These are phyloP conservation scores for Antheraea mylitta DNA, from an alignment of 1,140 invertebrate species.

Conservation along the genomic window DNA sequence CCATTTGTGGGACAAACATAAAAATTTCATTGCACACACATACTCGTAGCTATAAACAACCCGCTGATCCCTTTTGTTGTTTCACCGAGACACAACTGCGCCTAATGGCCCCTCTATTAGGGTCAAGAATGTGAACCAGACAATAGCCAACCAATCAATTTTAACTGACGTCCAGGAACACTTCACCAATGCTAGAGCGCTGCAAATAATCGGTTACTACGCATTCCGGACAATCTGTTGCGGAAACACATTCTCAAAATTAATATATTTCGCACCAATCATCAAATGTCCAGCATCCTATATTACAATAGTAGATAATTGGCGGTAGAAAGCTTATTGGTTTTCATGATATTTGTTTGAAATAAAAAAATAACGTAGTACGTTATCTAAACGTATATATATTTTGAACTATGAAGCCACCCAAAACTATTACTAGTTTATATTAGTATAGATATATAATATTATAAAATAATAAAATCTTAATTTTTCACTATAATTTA, in stretches of 20 bases:
- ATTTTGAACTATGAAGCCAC: no score
- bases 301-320: no score
- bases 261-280: not conserved
- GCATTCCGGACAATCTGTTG: not conserved
- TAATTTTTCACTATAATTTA: no score
- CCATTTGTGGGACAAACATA: not conserved
- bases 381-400: no score
- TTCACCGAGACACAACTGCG: constrained; percentile 22
- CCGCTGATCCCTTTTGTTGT: constrained; percentile 23
- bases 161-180: constrained; percentile 25
- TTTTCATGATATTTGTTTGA: no score
- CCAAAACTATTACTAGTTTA: no score
- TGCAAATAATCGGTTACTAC: not conserved
- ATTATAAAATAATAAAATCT: no score
- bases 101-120: constrained; percentile 30
- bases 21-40: constrained; percentile 5
- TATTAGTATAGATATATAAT: no score
- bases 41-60: constrained; percentile 11
- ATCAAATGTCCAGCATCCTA: no score
- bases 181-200: constrained; percentile 13
- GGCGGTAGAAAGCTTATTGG: no score
- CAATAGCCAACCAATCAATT: constrained; percentile 24
- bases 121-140: constrained; percentile 33
- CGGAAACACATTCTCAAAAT: not conserved
- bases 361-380: no score